Evolutionary conservation across 2,888 invertebrate species (phyloP), one percentile per base, ranked within the genome.

Genomic region (Pachymerium ferrugineum): DNA sequence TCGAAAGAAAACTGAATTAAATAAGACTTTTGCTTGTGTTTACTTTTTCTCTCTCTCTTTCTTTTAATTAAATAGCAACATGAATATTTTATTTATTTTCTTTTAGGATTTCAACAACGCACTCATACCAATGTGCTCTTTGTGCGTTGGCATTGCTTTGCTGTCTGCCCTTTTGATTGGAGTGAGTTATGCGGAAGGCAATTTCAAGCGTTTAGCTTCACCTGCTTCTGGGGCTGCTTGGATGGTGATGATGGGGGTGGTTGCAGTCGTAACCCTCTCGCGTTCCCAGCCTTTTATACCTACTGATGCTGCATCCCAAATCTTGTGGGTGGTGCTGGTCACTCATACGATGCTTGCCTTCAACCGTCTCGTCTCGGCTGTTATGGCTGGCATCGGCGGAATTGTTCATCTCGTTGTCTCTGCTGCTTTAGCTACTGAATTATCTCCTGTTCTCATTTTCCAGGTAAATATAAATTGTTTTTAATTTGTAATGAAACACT

Each of bases 311-410:
- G 78, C 79, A 25, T 79, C 91, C 78, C 90, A 92, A 0, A 85
- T 93, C 42, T 93, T 92, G 80, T 89, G 90, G 31, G 85, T 92
- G 1, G 87, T 93, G 78, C 83, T 93, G 83, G 90, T 90, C 80
- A 88, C 90, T 74, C 92, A 93, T 80, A 93, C 93, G 73, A 92
- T 93, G 90, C 86, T 94, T 84, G 92, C 93, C 0, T 86, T 93
- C 78, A 89, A 91, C 1, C 86, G 90, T 78, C 83, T 88, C 0
- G 88, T 90, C 76, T 90, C 89, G 8, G 83, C 91, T 75, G 86
- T 87, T 3, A 84, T 92, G 80, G 90, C 92, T 0, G 85, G 88
- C 0, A 86, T 90, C 8, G 86, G 93, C 76, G 89, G 89, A 0
- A 82, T 88, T 67, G 86, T 88, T 4, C 90, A 92, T 81, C 83